These are phyloP conservation scores for Pterocles orientalis DNA, from an alignment of 2,113 vertebrate species.

Conservation along the genomic window DNA sequence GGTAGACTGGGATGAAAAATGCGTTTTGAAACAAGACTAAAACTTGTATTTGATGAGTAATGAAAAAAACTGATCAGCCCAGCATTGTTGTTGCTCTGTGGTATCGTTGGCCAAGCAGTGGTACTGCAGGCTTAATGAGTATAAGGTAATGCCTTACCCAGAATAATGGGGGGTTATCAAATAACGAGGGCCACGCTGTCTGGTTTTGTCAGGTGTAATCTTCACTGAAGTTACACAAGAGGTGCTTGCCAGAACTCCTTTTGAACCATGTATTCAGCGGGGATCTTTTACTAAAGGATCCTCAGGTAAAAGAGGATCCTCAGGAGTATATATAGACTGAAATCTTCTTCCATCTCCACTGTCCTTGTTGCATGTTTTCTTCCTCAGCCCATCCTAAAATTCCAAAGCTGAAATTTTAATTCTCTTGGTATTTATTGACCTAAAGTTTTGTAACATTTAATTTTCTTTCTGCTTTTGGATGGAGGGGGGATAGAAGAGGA, in stretches of 20 bases:
- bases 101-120: background rate
- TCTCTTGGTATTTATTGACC: background rate
- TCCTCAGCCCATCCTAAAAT: background rate
- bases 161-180: background rate
- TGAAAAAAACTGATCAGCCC: background rate
- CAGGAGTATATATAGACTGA: background rate
- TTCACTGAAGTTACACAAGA: background rate
- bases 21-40: background rate
- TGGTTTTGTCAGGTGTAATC: background rate
- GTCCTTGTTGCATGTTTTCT: background rate
- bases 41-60: background rate
- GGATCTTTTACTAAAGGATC: background rate
- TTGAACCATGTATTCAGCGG: background rate
- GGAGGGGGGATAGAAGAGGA: background rate
- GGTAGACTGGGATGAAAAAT: background rate
- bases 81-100: background rate
- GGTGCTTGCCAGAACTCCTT: background rate
- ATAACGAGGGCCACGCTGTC: background rate
- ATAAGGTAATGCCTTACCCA: background rate
- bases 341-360: background rate
- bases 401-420: background rate
- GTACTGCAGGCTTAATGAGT: background rate
- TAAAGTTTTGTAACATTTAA: background rate
- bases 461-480: background rate
- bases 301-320: background rate